A percentile compares a stretch with the other conserved stretches of the same genome.
phyloP scores from a whole-genome alignment of 64 coral and sea anemone species.

The Stichodactyla mertensii region DNA sequence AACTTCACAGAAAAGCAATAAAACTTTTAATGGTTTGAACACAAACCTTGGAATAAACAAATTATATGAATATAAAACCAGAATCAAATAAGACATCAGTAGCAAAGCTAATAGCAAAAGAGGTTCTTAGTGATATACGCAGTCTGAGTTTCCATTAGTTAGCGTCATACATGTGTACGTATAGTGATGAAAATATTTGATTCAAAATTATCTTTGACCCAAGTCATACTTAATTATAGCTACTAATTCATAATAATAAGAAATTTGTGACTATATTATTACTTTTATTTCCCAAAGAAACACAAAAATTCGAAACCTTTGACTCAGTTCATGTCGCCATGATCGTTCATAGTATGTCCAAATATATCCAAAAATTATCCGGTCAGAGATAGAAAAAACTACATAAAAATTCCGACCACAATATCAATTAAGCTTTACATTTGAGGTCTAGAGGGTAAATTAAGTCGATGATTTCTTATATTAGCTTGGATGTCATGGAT shows the following conservation, averaged over 20 bases:
- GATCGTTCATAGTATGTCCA: background rate
- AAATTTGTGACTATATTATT: background rate
- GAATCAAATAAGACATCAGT: too few species aligned
- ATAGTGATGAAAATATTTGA: background rate
- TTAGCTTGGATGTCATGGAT: conserved; percentile 4
- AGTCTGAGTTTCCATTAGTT: background rate
- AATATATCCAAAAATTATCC: background rate
- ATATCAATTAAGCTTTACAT: background rate
- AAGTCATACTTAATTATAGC: background rate
- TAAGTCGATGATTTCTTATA: background rate
- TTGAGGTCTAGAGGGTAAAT: background rate
- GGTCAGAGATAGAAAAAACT: background rate
- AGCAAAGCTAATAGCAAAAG: too few species aligned
- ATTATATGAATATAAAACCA: too few species aligned
- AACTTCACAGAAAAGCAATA: too few species aligned
- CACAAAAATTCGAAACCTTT: background rate
- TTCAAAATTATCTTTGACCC: background rate
- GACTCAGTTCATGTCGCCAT: background rate
- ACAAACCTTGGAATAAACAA: too few species aligned
- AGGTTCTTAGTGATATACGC: background rate
- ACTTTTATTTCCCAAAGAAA: background rate
- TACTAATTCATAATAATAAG: background rate
- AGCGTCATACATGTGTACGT: background rate
- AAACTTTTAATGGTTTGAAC: too few species aligned
- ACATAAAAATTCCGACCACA: background rate